Base-by-base conservation (phyloP, 1,140 invertebrate genomes). In the Brachionus rubens region DNA sequence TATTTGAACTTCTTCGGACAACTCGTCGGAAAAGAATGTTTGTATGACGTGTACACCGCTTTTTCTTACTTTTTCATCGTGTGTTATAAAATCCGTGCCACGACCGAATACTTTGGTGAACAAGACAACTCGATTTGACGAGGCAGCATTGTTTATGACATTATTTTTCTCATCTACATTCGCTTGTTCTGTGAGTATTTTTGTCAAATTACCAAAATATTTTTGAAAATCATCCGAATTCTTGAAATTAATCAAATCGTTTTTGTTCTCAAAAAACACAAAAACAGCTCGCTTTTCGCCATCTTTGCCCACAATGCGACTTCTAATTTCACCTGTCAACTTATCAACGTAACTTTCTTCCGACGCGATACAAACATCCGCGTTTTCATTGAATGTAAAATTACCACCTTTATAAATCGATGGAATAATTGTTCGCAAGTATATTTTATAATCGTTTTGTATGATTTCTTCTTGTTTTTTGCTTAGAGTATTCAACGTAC, bases 1-100 rank as follows among this genome's bases (percentile, higher is more conserved):
- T 19, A 65, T 65, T 65, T 65, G 59, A 36, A 36, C 3, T 40
- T 65, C 59, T 40, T 65, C 59, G 10, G 33, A 65, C 36, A 21
- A 7, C 19, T 65, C 41, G 12, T 65, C 59, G 26, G 59, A 65
- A 19, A 65, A 65, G 24, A 36, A 65, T 3, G 59, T 36, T 43
- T 65, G 59, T 33, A 65, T 30, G 3, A 65, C 59, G n/a, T 65
- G 59, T 9, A 65, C 19, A 43, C 59, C 59, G 19, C 59, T 21
- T 16, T 65, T 65, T 33, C 6, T 16, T 19, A 65, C 7, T 36
- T 40, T 19, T 19, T 33, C 26, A 65, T 65, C 24, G 24, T 33
- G 41, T 24, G 9, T 12, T 19, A 65, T 65, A 65, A 65, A 65
- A n/a, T 65, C 59, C 0, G 59, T 65, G 5, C 59, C 59, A 26